Conservation (phyloP, 2,113 vertebrate species). For the Microcebus lehilahytsara region DNA sequence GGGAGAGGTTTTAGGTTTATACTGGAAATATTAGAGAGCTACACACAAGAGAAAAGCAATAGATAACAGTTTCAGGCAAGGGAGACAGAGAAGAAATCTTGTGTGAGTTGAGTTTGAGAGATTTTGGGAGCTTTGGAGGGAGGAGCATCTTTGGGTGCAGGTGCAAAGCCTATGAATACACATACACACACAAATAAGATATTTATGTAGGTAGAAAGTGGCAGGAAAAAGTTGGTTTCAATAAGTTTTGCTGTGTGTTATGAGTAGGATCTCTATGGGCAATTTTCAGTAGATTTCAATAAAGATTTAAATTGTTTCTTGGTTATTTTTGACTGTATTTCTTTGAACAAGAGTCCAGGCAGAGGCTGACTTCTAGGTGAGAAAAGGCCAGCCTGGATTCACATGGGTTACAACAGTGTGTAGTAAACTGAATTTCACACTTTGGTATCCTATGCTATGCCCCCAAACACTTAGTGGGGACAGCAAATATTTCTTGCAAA, state of each 20-base stretch:
- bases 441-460: not conserved
- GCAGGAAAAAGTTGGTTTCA: conserved; percentile 5
- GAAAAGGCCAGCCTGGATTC: not conserved
- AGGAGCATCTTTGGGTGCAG: not conserved
- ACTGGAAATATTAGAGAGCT: not conserved
- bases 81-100: not conserved
- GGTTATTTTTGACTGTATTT: not conserved
- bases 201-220: not conserved
- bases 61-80: not conserved
- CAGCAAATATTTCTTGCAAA: not conserved
- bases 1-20: not conserved
- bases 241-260: not conserved
- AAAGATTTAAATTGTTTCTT: not conserved
- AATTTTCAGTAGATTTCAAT: conserved; percentile 22
- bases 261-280: not conserved
- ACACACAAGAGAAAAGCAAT: not conserved
- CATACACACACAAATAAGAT: not conserved
- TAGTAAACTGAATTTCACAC: not conserved
- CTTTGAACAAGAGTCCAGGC: not conserved
- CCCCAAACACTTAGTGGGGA: not conserved
- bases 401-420: not conserved
- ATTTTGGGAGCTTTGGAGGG: not conserved
- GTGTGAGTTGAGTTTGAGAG: not conserved
- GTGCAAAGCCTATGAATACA: not conserved
- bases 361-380: not conserved